Percentiles rank a stretch among this genome's conserved stretches.
These are phyloP conservation scores for Argyresthia goedartella DNA, from an alignment of 2,888 invertebrate genomes.

Conservation along the genomic window DNA sequence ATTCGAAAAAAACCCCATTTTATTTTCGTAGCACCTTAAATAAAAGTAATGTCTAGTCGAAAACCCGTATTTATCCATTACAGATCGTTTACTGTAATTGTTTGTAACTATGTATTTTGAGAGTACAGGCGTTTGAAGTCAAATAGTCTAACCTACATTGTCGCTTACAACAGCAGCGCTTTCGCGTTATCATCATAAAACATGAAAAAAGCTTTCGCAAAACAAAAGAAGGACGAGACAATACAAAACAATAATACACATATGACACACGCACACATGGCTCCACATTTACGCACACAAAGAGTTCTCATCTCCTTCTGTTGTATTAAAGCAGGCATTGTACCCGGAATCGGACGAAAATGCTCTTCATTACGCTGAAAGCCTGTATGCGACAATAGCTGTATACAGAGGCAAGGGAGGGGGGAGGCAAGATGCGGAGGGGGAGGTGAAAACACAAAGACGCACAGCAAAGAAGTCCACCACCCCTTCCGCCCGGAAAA, in stretches of 20 bases:
- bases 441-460: conserved; percentile 43
- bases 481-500: conserved; percentile 66
- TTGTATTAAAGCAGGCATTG: conserved; percentile 66
- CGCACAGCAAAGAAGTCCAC: conserved; percentile 46
- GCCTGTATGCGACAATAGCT: conserved; percentile 66
- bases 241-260: conserved; percentile 17
- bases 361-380: conserved; percentile 73
- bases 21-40: too few species aligned
- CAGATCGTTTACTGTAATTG: too few species aligned
- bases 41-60: background rate
- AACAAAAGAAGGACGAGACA: background rate
- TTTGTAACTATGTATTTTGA: too few species aligned
- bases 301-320: conserved; percentile 59
- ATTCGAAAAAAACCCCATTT: too few species aligned
- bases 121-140: background rate
- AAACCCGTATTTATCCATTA: too few species aligned
- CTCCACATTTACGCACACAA: conserved; percentile 54
- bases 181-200: conserved; percentile 22
- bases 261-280: conserved; percentile 55
- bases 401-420: conserved; percentile 27
- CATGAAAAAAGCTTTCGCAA: conserved; percentile 26
- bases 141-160: background rate
- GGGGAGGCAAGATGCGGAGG: conserved; percentile 10
- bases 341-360: conserved; percentile 69
- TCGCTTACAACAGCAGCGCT: background rate